Conservation (phyloP, 2,888 invertebrate species). For the Thereva unica region DNA sequence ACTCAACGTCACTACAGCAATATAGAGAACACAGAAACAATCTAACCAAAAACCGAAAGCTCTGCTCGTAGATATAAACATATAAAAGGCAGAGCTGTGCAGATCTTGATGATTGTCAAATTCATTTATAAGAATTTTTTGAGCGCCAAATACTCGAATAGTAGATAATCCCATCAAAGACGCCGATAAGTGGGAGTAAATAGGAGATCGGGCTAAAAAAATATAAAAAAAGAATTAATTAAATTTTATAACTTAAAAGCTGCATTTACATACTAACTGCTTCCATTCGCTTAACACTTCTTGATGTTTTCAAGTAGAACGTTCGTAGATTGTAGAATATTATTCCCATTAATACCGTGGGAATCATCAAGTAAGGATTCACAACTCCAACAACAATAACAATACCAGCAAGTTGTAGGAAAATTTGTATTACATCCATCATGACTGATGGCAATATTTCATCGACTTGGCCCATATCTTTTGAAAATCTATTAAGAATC, state of each 20-base stretch:
- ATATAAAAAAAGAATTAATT: constrained; percentile 31
- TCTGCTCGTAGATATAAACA: constrained; percentile 85
- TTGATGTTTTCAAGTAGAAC: constrained; percentile 78
- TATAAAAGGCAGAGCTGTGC: constrained; percentile 90
- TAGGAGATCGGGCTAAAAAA: constrained; percentile 85
- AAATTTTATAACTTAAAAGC: neutral
- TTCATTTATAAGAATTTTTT: constrained; percentile 74
- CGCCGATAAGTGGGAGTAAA: constrained; percentile 91
- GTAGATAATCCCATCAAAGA: constrained; percentile 88
- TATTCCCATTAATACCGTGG: constrained; percentile 70
- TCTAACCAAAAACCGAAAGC: constrained; percentile 95
- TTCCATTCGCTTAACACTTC: constrained; percentile 80
- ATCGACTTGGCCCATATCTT: constrained; percentile 74
- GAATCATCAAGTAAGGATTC: constrained; percentile 74
- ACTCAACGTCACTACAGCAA: constrained; percentile 81
- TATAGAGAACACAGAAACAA: constrained; percentile 83
- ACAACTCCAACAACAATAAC: constrained; percentile 76
- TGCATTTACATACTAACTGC: constrained; percentile 70
- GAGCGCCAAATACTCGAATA: constrained; percentile 85
- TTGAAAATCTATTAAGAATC: constrained; percentile 86
- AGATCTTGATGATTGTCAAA: constrained; percentile 82
- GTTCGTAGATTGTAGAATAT: constrained; percentile 76
- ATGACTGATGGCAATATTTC: constrained; percentile 57
- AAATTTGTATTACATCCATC: constrained; percentile 68
- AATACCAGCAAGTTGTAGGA: constrained; percentile 78